Conservation (phyloP, 2,888 invertebrate species). For the Drosophila heteroneura region DNA sequence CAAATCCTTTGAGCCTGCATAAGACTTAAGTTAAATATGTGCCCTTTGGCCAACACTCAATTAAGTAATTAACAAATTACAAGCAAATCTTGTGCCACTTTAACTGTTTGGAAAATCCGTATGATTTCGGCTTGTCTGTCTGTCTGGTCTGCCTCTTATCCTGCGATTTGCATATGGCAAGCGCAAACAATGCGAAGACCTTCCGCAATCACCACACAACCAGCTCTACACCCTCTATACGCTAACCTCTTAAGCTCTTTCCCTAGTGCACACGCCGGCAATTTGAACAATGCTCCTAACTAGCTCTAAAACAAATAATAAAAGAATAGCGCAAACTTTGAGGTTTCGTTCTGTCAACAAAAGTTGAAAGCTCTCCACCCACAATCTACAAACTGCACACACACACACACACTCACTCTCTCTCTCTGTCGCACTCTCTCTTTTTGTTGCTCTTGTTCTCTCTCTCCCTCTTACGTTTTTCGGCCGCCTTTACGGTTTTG, state of each 20-base stretch:
- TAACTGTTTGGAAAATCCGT: not conserved
- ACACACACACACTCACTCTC: not conserved
- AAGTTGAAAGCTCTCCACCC: slow-evolving; percentile 51
- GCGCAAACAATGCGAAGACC: slow-evolving; percentile 43
- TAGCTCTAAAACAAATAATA: slow-evolving; percentile 79
- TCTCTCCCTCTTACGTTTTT: slow-evolving; percentile 7
- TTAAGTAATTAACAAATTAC: slow-evolving; percentile 76
- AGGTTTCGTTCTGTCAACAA: slow-evolving; percentile 79
- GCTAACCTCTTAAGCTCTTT: slow-evolving; percentile 5
- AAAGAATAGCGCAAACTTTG: slow-evolving; percentile 72
- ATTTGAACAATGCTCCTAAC: slow-evolving; percentile 77
- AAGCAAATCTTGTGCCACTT: slow-evolving; percentile 24
- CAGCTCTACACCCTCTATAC: not conserved
- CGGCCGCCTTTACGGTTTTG: slow-evolving; percentile 40
- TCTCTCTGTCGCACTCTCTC: not conserved
- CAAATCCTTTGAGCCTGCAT: slow-evolving; percentile 5
- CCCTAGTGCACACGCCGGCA: slow-evolving; percentile 43
- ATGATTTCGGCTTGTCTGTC: not conserved
- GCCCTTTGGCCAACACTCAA: slow-evolving; percentile 65
- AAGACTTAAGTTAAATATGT: slow-evolving; percentile 45
- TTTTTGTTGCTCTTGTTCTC: too few relatives aligned
- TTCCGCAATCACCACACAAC: slow-evolving; percentile 5
- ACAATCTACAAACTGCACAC: slow-evolving; percentile 11
- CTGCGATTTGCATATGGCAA: slow-evolving; percentile 64
- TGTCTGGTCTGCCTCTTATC: slow-evolving; percentile 26